These are phyloP conservation scores for Drosophila pachea DNA, from an alignment of 1,140 invertebrate species.

Conservation along the genomic window DNA sequence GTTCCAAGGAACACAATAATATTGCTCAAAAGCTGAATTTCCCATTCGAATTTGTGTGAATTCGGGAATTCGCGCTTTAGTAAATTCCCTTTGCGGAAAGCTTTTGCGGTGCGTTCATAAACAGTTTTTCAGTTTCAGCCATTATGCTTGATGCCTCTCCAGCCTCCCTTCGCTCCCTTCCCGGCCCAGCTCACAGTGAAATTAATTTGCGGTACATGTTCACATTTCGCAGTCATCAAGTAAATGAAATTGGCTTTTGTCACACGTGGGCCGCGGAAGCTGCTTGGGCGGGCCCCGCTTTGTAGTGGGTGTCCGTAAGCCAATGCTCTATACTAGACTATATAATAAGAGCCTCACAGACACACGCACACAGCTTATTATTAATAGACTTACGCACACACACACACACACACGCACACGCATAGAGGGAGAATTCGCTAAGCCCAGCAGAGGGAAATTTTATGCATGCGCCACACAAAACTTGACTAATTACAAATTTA, in stretches of 20 bases:
- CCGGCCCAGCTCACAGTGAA: constrained; percentile 7
- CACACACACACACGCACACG: constrained; percentile 18
- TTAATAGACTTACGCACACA: constrained; percentile 36
- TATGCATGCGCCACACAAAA: constrained; percentile 53
- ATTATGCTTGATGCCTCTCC: neutral
- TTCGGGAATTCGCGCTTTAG: no score
- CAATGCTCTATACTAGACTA: constrained; percentile 23
- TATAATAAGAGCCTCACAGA: constrained; percentile 29
- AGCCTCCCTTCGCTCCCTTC: neutral
- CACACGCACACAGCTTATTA: constrained; percentile 34
- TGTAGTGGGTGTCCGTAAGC: constrained; percentile 35
- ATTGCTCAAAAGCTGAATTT: no score
- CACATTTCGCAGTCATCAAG: constrained; percentile 37
- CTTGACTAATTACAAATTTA: constrained; percentile 64
- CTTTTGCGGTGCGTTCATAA: neutral
- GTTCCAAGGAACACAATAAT: no score
- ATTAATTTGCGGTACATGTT: constrained; percentile 45
- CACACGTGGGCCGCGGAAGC: constrained; percentile 26
- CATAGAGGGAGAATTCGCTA: constrained; percentile 26
- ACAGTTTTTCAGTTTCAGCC: constrained; percentile 5
- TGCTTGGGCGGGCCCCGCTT: neutral
- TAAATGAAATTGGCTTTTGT: constrained; percentile 56
- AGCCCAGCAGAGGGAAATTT: constrained; percentile 39
- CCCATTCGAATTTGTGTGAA: no score
- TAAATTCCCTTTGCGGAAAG: neutral